Conservation (phyloP, 30 jellyfish, hydroid and myxozoan genomes). For the Clytia hemisphaerica region DNA sequence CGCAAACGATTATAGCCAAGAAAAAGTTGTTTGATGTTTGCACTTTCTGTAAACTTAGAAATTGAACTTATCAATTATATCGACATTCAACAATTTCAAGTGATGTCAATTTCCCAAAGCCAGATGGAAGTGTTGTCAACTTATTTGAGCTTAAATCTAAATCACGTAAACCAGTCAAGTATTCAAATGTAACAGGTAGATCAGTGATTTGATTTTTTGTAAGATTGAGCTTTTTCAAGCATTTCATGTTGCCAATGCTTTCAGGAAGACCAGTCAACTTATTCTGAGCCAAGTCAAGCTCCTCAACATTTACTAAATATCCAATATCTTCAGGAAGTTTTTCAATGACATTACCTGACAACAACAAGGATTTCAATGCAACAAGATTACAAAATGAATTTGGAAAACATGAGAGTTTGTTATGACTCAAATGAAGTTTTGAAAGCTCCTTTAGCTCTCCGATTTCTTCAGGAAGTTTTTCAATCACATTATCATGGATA, state of each 20-base stretch:
- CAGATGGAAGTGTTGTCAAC: conserved; percentile 50
- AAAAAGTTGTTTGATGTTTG: conserved; percentile 57
- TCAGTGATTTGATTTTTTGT: conserved; percentile 39
- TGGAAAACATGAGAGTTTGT: conserved; percentile 44
- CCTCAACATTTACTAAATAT: conserved; percentile 42
- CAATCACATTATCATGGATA: conserved; percentile 70
- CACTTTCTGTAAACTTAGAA: conserved; percentile 32
- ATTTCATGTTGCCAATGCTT: conserved; percentile 48
- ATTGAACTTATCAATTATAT: conserved; percentile 38
- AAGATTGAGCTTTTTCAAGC: conserved; percentile 44
- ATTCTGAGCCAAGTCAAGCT: conserved; percentile 49
- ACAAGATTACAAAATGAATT: conserved; percentile 28
- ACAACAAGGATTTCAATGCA: conserved; percentile 33
- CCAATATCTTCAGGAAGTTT: conserved; percentile 61
- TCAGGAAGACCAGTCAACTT: conserved; percentile 40
- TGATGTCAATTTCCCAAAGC: conserved; percentile 50
- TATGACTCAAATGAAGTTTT: conserved; percentile 59
- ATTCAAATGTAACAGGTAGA: conserved; percentile 45
- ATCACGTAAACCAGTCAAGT: conserved; percentile 33
- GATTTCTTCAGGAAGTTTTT: conserved; percentile 48
- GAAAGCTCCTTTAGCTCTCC: conserved; percentile 49
- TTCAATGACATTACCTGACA: conserved; percentile 30
- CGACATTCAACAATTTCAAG: conserved; percentile 61
- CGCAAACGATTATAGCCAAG: conserved; percentile 61
- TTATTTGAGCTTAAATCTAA: conserved; percentile 50